Evolutionary conservation across 2,797 vertebrate species (phyloP).

Genomic region (Spheniscus humboldti): DNA sequence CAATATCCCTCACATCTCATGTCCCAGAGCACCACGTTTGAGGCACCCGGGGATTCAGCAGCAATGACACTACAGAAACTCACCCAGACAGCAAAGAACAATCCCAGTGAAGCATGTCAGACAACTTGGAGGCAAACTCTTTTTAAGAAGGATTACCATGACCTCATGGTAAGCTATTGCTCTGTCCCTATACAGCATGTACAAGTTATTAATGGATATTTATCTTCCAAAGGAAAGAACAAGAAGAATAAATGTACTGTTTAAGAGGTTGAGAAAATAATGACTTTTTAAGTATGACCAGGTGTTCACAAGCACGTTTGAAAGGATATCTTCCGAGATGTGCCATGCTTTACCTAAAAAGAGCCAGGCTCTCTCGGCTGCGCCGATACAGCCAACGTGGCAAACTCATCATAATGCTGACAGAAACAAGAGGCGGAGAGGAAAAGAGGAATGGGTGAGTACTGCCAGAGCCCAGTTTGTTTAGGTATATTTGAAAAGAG

Average conservation of each 20-base stretch:
- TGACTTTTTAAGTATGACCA: neutral
- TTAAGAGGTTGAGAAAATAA: neutral
- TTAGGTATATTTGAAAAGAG: neutral
- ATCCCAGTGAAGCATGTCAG: neutral
- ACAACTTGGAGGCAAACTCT: neutral
- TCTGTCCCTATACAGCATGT: neutral
- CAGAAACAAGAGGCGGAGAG: neutral
- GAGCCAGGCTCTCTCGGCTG: constrained; percentile 40
- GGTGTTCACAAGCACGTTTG: neutral
- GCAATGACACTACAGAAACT: neutral
- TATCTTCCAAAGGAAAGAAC: neutral
- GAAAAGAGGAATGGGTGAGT: neutral
- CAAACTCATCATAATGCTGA: neutral
- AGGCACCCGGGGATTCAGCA: neutral
- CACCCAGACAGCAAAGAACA: neutral
- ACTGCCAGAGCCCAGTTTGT: neutral
- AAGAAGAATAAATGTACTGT: neutral
- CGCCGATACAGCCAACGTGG: neutral
- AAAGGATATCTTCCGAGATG: neutral
- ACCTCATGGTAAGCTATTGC: neutral
- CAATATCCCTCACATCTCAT: neutral
- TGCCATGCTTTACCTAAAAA: neutral
- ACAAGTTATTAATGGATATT: neutral
- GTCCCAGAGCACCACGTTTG: fast-evolving
- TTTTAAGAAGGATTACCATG: neutral